Base-by-base conservation (phyloP, 1,140 invertebrate species). In the Hydropsyche tenuis region DNA sequence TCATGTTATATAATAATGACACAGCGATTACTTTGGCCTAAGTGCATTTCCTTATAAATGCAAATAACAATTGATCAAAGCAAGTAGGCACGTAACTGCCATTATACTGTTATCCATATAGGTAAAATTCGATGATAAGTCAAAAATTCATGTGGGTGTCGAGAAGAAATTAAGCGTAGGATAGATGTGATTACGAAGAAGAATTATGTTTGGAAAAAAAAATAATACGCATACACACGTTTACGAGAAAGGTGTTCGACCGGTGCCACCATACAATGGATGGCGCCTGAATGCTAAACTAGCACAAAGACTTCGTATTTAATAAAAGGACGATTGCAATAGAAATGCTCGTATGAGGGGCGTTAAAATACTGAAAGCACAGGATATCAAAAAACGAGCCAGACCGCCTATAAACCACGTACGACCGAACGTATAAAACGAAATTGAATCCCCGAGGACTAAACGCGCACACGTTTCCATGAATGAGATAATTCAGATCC, bases 71-170 rank as follows among this genome's bases (percentile, higher is more conserved):
- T 60, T 60, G 56, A 60, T 60, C 56, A 60, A 60, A 60, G 23
- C 20, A 27, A 60, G 56, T 60, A 60, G 56, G 56, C 56, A 60
- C 56, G 56, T 60, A 60, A 25, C 56, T 60, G 22, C 56, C 23
- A 60, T 60, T 60, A 60, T 25, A 60, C 56, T 4, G 56, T 60
- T 60, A 60, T 60, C 56, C 56, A 60, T 60, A 60, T 60, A 60
- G 56, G 56, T 60, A 60, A 60, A 48, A 60, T 60, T 60, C 56
- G 56, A 60, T 60, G 56, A 60, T 60, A 60, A 60, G 56, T 60
- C 56, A 60, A 60, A 60, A 60, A 25, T 60, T 60, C 22, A 3
- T 4, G 56, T 60, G 56, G 56, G 56, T 20, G 56, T 60, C 56
- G 23, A 60, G 48, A 60, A 60, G 56, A 60, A 60, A 60, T 60